Base-by-base conservation (phyloP, 2,888 invertebrate genomes). In the Lochmaea crataegi region DNA sequence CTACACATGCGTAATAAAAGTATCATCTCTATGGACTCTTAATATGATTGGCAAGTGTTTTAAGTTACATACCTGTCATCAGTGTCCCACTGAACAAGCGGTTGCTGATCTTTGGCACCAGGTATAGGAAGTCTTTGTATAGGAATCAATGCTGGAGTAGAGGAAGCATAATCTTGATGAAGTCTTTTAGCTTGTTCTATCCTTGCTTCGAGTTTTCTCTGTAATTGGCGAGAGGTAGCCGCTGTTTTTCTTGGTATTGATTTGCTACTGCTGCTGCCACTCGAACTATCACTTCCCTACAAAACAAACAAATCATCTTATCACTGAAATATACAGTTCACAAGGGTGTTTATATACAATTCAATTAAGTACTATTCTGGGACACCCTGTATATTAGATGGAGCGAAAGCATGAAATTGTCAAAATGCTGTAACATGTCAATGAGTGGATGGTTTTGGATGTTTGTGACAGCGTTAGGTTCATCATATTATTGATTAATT, bases 81-180 rank as follows among this genome's bases (percentile, higher is more conserved):
- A 45, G 89, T 88, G 73, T 90, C 89, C 90, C 90, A 90, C 76
- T 90, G 89, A 14, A 91, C 90, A 41, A 91, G 82, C 7, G 90
- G 90, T 79, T 90, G 90, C 78, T 89, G 88, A 77, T 89, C 89
- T 75, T 86, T 87, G 41, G 84, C 86, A 53, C 87, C 87, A 14
- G 89, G 89, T 76, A 89, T 87, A 6, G 88, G 86, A 75, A 89
- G 83, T 76, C 89, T 85, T 77, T 89, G 88, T 57, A 89, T 88
- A n/a, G 89, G 88, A 76, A 89, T 88, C 57, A 89, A 83, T 61
- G 86, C 86, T 18, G 86, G 84, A 32, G 85, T 82, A 45, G 83
- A 42, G 45, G 84, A 80, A 76, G 86, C 86, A 76, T 87, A 86
- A 72, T 88, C 88, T 80, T 88, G 87, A 77, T 87, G 87, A 48